Evolutionary conservation across 2,113 vertebrate species (phyloP), one percentile per base, ranked within the genome.

Genomic region (Chascanopsetta lugubris): DNA sequence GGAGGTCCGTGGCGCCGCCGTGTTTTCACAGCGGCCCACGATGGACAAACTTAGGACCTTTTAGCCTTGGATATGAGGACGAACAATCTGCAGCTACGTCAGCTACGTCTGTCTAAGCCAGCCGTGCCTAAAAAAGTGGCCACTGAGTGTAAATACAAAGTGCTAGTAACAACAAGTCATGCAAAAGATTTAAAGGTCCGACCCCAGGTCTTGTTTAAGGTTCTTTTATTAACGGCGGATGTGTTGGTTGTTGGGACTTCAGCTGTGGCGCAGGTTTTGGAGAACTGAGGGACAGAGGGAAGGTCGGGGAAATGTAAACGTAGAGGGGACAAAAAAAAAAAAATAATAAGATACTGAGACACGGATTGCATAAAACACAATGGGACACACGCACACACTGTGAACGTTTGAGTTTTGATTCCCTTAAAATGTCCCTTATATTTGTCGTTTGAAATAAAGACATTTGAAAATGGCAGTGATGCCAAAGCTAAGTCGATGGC

Each of bases 201-300:
- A 79, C 47, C 0, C 69, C 56, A 53, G 32, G 25, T 1, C 22
- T 30, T 61, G 6, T 49, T 82, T 69, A 17, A 58, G 20, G 22
- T 75, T 65, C 42, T 82, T 88, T 89, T 86, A 87, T 85, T 88
- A n/a, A 47, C 72, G 47, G 36, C 64, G 32, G 38, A 64, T 50
- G 40, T 66, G 61, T 72, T 63, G 30, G 11, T 64, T 84, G 11
- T 75, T 20, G 30, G 46, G 49, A 54, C 22, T 56, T 62, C 25
- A 47, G 3, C 38, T 58, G 58, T 32, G 68, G 64, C 62, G 72
- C 77, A 43, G n/a, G 15, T 74, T 65, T 22, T 66, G 48, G 54
- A 66, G 25, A 50, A 48, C 10, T 59, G 20, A 45, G 18, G 42
- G 29, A 9, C 26, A 30, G 38, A 18, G 38, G 50, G 47, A 58